Evolutionary conservation across 2,888 invertebrate species (phyloP), one percentile per base, ranked within the genome.

Genomic region (Latrodectus hesperus): DNA sequence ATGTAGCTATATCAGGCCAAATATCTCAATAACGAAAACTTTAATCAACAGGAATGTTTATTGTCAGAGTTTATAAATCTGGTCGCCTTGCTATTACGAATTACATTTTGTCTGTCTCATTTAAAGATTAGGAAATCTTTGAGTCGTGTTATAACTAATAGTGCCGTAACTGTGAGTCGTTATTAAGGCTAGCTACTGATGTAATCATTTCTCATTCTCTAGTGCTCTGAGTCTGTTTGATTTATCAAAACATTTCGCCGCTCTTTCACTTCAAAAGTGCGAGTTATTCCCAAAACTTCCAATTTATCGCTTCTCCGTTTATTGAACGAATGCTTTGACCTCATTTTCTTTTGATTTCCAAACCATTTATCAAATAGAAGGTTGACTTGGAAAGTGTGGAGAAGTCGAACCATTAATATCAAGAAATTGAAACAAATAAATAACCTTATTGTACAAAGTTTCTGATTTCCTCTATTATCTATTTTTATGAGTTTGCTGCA

Each of bases 381-480:
- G 12, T 60, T 60, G 60, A n/a, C 60, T 60, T 60, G n/a, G 11
- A 60, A 60, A 60, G 60, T 60, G 60, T 16, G 60, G n/a, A 60
- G n/a, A 60, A n/a, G 60, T 60, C 60, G 60, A 60, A 60, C 60
- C 60, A 60, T 60, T 60, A 60, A 60, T 60, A 60, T 60, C n/a
- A n/a, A 60, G 60, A n/a, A 60, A 60, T 60, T 60, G 60, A 60
- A 60, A 60, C 60, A 60, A 60, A 60, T 60, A 60, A 60, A 60
- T 60, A 60, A 60, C 60, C 60, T 16, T 60, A 12, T 60, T 60
- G 60, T n/a, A 60, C 60, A 60, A 60, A n/a, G 12, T 60, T n/a
- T 60, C 60, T 60, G 12, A 60, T 12, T 60, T 60, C n/a, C 60
- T 60, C 60, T 60, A 16, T 60, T 60, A 60, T 60, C 38, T 38